Base-by-base conservation (phyloP, 2,797 vertebrate genomes). In the Spea hammondii region DNA sequence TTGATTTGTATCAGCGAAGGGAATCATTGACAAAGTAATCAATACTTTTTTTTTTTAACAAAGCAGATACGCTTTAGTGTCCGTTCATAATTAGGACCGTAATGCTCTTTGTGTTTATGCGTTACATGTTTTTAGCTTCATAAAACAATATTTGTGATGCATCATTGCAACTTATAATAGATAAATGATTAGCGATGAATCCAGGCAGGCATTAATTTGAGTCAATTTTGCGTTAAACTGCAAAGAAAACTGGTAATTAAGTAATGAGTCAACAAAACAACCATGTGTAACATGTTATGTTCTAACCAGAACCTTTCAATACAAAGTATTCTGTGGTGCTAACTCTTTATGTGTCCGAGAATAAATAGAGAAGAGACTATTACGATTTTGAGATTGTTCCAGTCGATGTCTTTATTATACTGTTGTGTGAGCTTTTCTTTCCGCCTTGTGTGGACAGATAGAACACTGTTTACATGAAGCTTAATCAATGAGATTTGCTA, bases 401-500 rank as follows among this genome's bases (percentile, higher is more conserved):
- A 48, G 60, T 65, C 74, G 75, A 82, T 82, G 65, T 77, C 80
- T 82, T 73, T 70, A 82, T 82, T 77, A 82, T 59, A 67, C 55
- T 68, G 74, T 72, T 57, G 70, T 54, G 49, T 76, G 74, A 73
- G 75, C 65, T 74, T 77, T 77, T 70, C 70, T 82, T 70, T 12
- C 70, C 60, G 75, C 46, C 62, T 70, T 64, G 64, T 48, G 47
- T 72, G 62, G 55, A 69, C 65, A 57, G 62, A 77, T 47, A 64
- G 75, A 69, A 68, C 70, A 82, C 67, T 67, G 65, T 82, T 82
- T 82, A 78, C 80, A 82, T 74, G 75, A 82, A 82, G 65, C 75
- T 69, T 82, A 82, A 82, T 82, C 80, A 82, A 82, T 82, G 75
- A 77, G 70, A 77, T 77, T 82, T 82, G 57, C 80, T 82, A 82